phyloP scores from a whole-genome alignment of 2,888 invertebrate genomes.

The Camponotus fellah region DNA sequence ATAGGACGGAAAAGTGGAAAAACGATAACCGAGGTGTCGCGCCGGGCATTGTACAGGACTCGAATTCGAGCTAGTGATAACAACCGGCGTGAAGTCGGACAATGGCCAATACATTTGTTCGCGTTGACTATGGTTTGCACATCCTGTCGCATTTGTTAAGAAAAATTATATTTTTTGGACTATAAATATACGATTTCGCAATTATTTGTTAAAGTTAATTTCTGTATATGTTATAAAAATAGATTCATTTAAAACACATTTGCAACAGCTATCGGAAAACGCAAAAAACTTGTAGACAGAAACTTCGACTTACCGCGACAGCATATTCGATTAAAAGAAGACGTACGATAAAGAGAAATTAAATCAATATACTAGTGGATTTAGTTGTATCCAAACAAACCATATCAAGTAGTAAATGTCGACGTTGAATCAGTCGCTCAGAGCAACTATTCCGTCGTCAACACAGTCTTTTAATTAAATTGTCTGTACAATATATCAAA shows the following conservation, averaged over 20 bases:
- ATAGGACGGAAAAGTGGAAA: constrained; percentile 56
- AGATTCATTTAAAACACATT: constrained; percentile 15
- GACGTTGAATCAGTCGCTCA: constrained; percentile 38
- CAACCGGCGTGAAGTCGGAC: constrained; percentile 41
- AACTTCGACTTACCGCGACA: neutral
- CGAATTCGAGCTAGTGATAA: constrained; percentile 49
- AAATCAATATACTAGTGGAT: constrained; percentile 28
- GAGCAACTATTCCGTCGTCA: neutral
- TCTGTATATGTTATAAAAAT: constrained; percentile 13
- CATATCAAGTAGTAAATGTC: constrained; percentile 50
- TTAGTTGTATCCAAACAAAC: neutral
- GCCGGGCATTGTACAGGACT: constrained; percentile 7
- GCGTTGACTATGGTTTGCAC: constrained; percentile 8
- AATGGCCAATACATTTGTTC: constrained; percentile 25
- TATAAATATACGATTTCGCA: neutral
- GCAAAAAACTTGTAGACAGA: constrained; percentile 31
- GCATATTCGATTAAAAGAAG: constrained; percentile 32
- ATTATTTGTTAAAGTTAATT: constrained; percentile 19
- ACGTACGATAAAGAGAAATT: constrained; percentile 37
- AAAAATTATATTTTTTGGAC: neutral
- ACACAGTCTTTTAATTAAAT: constrained; percentile 32
- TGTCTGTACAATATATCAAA: neutral
- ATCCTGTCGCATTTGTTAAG: neutral
- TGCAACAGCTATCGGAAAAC: constrained; percentile 14
- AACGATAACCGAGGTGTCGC: constrained; percentile 51